phyloP scores from a whole-genome alignment of 1,140 invertebrate genomes.

The Semibalanus balanoides region DNA sequence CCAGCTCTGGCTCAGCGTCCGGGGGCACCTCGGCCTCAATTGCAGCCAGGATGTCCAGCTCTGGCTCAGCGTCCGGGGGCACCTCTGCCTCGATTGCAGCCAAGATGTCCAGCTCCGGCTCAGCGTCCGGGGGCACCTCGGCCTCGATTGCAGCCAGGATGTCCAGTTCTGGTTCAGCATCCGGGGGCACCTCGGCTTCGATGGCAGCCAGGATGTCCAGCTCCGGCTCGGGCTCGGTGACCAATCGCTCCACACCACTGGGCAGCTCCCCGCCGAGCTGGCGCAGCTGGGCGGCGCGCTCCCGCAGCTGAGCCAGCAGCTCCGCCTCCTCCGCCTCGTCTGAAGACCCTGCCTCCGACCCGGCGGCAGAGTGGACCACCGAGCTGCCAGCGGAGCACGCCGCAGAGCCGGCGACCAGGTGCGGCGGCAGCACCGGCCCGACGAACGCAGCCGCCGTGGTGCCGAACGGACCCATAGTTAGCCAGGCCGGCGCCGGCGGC shows the following conservation, averaged over 20 bases:
- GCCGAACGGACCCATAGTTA: not conserved
- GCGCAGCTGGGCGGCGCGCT: conserved; percentile 30
- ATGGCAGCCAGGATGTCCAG: no score
- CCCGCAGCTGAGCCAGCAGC: conserved; percentile 29
- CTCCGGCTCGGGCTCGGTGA: conserved; percentile 3
- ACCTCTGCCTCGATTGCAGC: no score
- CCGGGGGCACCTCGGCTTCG: no score
- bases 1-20: no score
- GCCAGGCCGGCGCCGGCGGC: not conserved
- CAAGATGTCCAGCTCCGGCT: no score
- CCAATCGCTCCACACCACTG: conserved; percentile 25
- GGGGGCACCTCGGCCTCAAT: no score
- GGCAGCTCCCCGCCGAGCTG: conserved; percentile 30
- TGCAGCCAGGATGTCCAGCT: not conserved
- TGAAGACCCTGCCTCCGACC: not conserved
- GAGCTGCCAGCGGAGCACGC: no score
- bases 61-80: not conserved
- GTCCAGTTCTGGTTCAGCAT: no score
- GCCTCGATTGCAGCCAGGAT: no score
- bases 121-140: no score
- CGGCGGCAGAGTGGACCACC: not conserved
- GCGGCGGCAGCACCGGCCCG: not conserved
- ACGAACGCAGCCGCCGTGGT: conserved; percentile 14
- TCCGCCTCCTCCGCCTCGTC: conserved; percentile 28
- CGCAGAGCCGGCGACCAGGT: conserved; percentile 10